Evolutionary conservation across 2,888 invertebrate genomes (phyloP), one percentile per base, ranked within the genome.

Genomic region (Hesperia comma): DNA sequence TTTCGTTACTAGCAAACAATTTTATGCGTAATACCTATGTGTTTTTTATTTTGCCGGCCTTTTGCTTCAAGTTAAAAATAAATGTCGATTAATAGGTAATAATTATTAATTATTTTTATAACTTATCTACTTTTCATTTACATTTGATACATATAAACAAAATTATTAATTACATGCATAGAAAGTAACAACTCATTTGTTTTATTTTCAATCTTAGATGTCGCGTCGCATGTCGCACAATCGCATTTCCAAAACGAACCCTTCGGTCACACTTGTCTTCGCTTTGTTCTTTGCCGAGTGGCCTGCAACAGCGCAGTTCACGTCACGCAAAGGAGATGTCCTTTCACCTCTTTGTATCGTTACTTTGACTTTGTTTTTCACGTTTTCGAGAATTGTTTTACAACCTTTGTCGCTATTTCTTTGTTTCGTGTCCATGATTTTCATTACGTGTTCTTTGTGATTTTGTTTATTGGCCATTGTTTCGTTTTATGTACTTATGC

Each of bases 341-440:
- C 63, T 55, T 55, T 62, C 62, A 53, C 41, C 63, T 43, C 62
- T 63, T 63, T 55, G 46, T 55, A 46, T 55, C 43, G 41, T 41
- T 63, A 63, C 54, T 63, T 63, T 55, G 55, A 63, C 63, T 63
- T 55, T 63, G 63, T 63, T 63, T 62, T 55, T 63, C 63, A 32
- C 26, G 46, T 54, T 63, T 63, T 63, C 33, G 33, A 51, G 54
- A 53, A 62, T 43, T 43, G 33, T 54, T 62, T 62, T 37, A 15
- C 26, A 54, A 26, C 26, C 26, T 54, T 61, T 61, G 43, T 55
- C 14, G 55, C 32, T 54, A 32, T 55, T 54, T 53, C 51, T 51
- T 51, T 51, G 51, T 51, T 26, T 19, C n/a, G 4, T 49, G n/a
- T 49, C 49, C 14, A 14, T 14, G 37, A 37, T 8, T 37, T 37